These are phyloP conservation scores for Chymomyza procnemis DNA, from an alignment of 2,888 invertebrate species.

Conservation along the genomic window DNA sequence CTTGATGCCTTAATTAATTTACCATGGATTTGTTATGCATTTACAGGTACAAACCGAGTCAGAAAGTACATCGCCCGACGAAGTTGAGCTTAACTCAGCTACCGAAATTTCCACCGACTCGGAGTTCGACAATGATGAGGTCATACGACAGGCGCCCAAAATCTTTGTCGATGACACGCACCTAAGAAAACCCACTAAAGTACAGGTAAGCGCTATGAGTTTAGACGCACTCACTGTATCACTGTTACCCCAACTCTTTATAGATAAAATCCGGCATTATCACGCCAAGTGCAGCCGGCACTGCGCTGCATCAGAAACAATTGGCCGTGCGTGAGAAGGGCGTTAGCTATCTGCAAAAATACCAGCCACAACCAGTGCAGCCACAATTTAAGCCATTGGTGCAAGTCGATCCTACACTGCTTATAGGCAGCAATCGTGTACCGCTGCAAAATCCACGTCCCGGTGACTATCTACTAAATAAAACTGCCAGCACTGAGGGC, in stretches of 20 bases:
- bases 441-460: constrained; percentile 82
- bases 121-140: constrained; percentile 92
- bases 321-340: constrained; percentile 57
- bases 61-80: constrained; percentile 83
- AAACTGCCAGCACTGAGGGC: constrained; percentile 91
- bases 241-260: neutral
- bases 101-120: constrained; percentile 96
- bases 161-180: constrained; percentile 86
- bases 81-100: constrained; percentile 89
- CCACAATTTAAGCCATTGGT: constrained; percentile 78
- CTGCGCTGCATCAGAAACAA: constrained; percentile 53
- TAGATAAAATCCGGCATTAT: constrained; percentile 77
- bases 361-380: constrained; percentile 68
- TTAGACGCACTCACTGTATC: too few relatives aligned
- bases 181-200: constrained; percentile 82
- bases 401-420: constrained; percentile 78
- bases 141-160: constrained; percentile 83
- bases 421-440: constrained; percentile 73
- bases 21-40: constrained; percentile 25
- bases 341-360: constrained; percentile 71
- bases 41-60: constrained; percentile 84
- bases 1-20: too few relatives aligned
- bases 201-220: constrained; percentile 80
- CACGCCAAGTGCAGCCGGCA: constrained; percentile 46
- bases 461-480: constrained; percentile 88